Evolutionary conservation across 2,888 invertebrate genomes (phyloP).

Genomic region (Rhogogaster chlorosoma): DNA sequence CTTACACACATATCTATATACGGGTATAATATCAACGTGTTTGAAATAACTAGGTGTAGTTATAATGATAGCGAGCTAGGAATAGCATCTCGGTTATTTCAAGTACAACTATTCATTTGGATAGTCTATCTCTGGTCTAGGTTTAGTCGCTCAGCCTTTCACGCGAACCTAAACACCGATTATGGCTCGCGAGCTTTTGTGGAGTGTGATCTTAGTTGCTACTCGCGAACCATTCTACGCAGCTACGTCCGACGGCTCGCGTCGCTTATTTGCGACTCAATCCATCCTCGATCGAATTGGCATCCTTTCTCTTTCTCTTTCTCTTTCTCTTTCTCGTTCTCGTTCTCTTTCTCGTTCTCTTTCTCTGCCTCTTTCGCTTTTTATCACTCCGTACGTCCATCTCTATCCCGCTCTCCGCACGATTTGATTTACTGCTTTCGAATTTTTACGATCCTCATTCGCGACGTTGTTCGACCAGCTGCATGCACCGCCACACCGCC

Average conservation of each 20-base stretch:
- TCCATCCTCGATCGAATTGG: not conserved
- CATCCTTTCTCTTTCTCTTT: not conserved
- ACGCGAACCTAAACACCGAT: conserved; percentile 18
- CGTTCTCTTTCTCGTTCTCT: not conserved
- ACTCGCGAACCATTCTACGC: not conserved
- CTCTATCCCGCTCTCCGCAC: not conserved
- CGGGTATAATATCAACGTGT: not conserved
- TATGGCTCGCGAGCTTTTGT: not conserved
- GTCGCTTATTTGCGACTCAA: not conserved
- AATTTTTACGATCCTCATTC: conserved; percentile 32
- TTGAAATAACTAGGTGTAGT: not conserved
- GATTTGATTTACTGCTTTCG: conserved; percentile 41
- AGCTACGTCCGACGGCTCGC: conserved; percentile 31
- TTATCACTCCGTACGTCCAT: not conserved
- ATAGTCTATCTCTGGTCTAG: conserved; percentile 26
- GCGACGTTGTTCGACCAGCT: conserved; percentile 10
- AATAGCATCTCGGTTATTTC: not conserved
- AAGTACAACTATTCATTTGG: conserved; percentile 7
- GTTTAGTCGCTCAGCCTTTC: not conserved
- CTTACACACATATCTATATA: not conserved
- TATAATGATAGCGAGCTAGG: not conserved
- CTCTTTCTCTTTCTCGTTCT: not conserved
- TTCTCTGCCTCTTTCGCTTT: not conserved
- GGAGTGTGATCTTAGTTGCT: not conserved
- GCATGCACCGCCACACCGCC: conserved; percentile 3